These are phyloP conservation scores for Drosophila mauritiana DNA, from an alignment of 1,140 invertebrate species.

Conservation along the genomic window DNA sequence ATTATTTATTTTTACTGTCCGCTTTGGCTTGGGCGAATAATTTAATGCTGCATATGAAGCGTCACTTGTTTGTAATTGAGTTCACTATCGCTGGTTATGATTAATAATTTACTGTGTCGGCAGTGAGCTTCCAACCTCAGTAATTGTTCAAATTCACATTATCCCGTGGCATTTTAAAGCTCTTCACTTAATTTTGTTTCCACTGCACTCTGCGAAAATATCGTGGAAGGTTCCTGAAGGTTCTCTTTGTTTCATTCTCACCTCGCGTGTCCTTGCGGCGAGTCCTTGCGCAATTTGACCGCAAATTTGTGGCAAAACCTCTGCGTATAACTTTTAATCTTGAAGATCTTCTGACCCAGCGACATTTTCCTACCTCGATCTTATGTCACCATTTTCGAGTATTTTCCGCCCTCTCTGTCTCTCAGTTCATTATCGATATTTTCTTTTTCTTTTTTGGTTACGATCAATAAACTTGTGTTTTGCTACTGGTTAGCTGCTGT, in stretches of 20 bases:
- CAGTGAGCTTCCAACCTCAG: conserved; percentile 7
- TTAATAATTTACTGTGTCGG: conserved; percentile 24
- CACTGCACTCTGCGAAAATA: no score
- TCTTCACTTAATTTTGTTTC: neutral
- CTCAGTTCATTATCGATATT: conserved; percentile 25
- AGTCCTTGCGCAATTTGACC: conserved; percentile 71
- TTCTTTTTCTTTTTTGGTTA: conserved; percentile 6
- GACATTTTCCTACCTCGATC: conserved; percentile 62
- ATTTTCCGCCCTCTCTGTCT: conserved; percentile 11
- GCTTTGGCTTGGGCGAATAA: conserved; percentile 38
- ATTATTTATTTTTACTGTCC: conserved; percentile 72
- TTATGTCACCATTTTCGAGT: conserved; percentile 73
- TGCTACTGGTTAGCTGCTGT: conserved; percentile 44
- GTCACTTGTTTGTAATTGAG: conserved; percentile 41
- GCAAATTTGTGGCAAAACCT: conserved; percentile 72
- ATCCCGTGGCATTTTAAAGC: neutral
- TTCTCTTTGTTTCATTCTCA: conserved; percentile 29
- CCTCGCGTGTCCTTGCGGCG: conserved; percentile 60
- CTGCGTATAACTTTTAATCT: conserved; percentile 76
- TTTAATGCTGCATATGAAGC: conserved; percentile 31
- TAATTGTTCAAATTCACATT: neutral
- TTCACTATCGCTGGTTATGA: conserved; percentile 18
- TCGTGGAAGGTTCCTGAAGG: neutral
- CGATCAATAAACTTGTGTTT: conserved; percentile 27
- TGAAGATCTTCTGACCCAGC: conserved; percentile 78